phyloP scores from a whole-genome alignment of 23 tunicate species.

The Botrylloides violaceus region DNA sequence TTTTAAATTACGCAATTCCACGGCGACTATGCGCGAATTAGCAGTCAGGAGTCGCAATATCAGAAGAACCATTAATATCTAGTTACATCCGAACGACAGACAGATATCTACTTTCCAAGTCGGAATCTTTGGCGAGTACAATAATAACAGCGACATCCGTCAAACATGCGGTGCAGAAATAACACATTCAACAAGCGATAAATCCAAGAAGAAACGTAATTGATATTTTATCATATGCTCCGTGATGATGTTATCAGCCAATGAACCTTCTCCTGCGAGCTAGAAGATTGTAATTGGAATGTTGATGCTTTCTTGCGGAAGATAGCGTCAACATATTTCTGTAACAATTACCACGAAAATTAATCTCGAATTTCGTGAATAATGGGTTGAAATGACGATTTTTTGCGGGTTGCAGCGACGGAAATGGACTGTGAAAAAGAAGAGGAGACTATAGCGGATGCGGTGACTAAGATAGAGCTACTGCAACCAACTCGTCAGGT shows the following conservation, averaged over 20 bases:
- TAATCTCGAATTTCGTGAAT: not conserved
- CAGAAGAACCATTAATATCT: not conserved
- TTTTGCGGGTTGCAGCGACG: too few species aligned
- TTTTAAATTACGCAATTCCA: not conserved
- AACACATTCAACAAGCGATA: not conserved
- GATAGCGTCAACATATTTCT: not conserved
- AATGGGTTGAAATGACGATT: too few species aligned
- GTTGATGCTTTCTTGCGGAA: not conserved
- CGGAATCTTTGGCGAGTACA: not conserved
- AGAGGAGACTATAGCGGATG: too few species aligned
- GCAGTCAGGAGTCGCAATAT: not conserved
- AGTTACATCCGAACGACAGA: not conserved
- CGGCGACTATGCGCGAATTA: not conserved
- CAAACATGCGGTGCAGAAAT: not conserved
- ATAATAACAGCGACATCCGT: not conserved
- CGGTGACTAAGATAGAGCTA: too few species aligned
- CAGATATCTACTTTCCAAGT: not conserved
- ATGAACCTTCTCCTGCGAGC: not conserved
- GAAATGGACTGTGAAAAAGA: too few species aligned
- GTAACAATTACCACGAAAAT: not conserved
- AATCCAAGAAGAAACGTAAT: not conserved
- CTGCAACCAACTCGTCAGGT: too few species aligned
- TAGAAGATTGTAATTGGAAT: not conserved
- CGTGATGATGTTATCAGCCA: not conserved
- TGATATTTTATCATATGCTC: not conserved